phyloP scores from a whole-genome alignment of 2,113 vertebrate species.

The Epinephelus cyanopodus region DNA sequence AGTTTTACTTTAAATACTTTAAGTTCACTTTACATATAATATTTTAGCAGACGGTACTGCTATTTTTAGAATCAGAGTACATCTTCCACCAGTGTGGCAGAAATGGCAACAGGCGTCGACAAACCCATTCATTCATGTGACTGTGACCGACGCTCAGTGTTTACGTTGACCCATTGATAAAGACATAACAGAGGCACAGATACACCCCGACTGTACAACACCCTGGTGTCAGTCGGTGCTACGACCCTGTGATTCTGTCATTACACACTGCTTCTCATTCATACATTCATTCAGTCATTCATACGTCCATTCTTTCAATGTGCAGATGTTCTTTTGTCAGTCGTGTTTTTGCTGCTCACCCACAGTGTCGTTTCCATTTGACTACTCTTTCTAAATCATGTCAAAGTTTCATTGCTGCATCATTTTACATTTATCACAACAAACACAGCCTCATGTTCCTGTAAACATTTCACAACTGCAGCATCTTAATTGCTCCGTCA shows the following conservation, averaged over 20 bases:
- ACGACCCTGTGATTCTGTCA: slow-evolving; percentile 17
- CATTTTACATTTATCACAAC: too few species aligned
- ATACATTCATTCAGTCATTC: slow-evolving; percentile 50
- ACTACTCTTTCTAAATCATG: neutral
- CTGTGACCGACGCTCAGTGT: too few species aligned
- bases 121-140: too few species aligned
- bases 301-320: slow-evolving; percentile 15
- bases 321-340: slow-evolving; percentile 59
- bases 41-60: too few species aligned
- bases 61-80: too few species aligned
- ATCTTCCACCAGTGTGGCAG: too few species aligned
- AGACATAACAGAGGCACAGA: slow-evolving; percentile 6
- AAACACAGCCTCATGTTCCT: neutral
- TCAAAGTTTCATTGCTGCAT: neutral
- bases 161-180: slow-evolving; percentile 19
- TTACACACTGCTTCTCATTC: slow-evolving; percentile 65
- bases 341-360: neutral
- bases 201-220: slow-evolving; percentile 6
- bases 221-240: slow-evolving; percentile 69
- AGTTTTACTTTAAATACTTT: too few species aligned
- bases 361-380: neutral
- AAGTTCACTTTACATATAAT: too few species aligned
- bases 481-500: neutral
- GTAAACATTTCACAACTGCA: neutral
- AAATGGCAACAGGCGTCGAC: too few species aligned